Evolutionary conservation across 2,888 invertebrate genomes (phyloP), one percentile per base, ranked within the genome.

Genomic region (Melinaea menophilus): DNA sequence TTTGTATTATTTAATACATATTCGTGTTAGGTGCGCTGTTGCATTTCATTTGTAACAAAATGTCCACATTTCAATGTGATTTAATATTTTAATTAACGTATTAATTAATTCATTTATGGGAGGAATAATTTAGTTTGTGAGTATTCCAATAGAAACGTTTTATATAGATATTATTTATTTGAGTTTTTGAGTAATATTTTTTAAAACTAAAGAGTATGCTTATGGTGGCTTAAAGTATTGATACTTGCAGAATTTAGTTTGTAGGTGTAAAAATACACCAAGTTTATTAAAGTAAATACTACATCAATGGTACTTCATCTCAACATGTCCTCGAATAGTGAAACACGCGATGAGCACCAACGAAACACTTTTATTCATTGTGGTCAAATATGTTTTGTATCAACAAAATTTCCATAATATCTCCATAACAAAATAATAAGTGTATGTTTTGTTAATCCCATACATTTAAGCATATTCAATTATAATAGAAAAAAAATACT

Each of bases 1-100:
- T 69, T 67, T 69, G 67, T 69, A 67, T 69, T 71, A 69, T 71
- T 69, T 69, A 70, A 66, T 67, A 68, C 63, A 62, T 66, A 68
- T 65, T 69, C 69, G 67, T 67, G 66, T 68, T 66, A 71, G 69
- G 67, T 70, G 69, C 64, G 66, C 61, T 68, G 67, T 65, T 58
- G 56, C 60, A 57, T 63, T 67, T 61, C 51, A 59, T 63, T 66
- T 68, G 60, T 63, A 61, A 62, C 12, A 33, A 22, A 51, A 48
- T 59, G 47, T 37, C 46, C 59, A 56, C 59, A 55, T 45, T 47
- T 61, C 48, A 55, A 9, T 37, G 7, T 35, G 41, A 55, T 13
- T 31, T 55, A n/a, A 33, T 63, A 58, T 51, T 54, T 51, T 58
- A 58, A 41, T 60, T 33, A 55, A 41, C 62, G 46, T 61, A 41